Conservation (phyloP, 2,797 vertebrate genomes). For the Phalanger gymnotis region DNA sequence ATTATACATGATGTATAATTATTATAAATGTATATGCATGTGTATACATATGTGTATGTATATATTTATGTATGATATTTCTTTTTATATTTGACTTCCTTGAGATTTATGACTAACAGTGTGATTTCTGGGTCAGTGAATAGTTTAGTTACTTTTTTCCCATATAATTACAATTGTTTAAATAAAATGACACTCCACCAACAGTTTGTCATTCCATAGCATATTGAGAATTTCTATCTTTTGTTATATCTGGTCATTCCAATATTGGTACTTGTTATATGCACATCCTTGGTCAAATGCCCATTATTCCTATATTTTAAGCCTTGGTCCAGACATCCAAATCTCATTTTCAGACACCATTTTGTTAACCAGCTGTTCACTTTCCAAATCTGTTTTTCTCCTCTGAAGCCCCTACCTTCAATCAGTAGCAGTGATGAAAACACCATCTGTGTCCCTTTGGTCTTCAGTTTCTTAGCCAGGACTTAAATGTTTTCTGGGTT, state of each 20-base stretch:
- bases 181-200: background rate
- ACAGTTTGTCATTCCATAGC: background rate
- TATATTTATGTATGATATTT: background rate
- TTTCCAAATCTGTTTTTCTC: conserved; percentile 4
- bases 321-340: background rate
- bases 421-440: conserved; percentile 4
- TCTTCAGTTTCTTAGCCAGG: conserved; percentile 1
- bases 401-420: background rate
- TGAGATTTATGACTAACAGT: background rate
- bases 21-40: background rate
- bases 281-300: background rate
- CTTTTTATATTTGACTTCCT: background rate
- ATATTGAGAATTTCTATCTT: background rate
- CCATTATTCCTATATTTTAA: conserved; percentile 1
- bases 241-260: background rate
- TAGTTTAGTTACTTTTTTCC: background rate
- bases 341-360: conserved; percentile 4
- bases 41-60: background rate
- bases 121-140: background rate
- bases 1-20: background rate
- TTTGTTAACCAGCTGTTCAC: conserved; percentile 1
- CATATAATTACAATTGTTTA: background rate
- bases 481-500: conserved; percentile 1
- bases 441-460: conserved; percentile 3
- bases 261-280: background rate